Percentiles rank a stretch among this genome's conserved stretches.
phyloP scores from a whole-genome alignment of 2,113 vertebrate species.

The Procavia capensis region DNA sequence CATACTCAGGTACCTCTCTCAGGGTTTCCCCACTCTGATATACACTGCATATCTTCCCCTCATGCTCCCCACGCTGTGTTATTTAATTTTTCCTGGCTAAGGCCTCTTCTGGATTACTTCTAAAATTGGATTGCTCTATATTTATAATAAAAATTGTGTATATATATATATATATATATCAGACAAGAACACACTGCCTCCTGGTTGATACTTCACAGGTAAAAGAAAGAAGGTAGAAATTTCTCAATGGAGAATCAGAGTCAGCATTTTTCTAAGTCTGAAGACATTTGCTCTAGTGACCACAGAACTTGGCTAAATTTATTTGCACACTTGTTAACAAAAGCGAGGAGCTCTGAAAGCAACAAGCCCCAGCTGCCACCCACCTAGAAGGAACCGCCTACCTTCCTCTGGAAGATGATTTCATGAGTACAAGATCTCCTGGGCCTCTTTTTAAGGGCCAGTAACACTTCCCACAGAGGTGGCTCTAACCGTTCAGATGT shows the following conservation, averaged over 20 bases:
- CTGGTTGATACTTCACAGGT: neutral
- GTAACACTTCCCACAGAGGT: neutral
- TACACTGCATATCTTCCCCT: too few relatives aligned
- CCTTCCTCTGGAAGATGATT: neutral
- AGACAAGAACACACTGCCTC: neutral
- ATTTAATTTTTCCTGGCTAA: slow-evolving; percentile 61
- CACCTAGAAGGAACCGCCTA: neutral
- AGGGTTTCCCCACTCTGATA: neutral
- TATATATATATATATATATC: too few relatives aligned
- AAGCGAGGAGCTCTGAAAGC: neutral
- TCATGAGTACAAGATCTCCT: neutral
- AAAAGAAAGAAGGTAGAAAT: neutral
- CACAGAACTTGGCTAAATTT: neutral
- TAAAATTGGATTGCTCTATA: slow-evolving; percentile 52
- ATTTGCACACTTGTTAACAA: neutral
- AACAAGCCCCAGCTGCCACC: neutral
- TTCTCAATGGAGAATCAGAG: neutral
- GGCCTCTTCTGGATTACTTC: slow-evolving; percentile 50
- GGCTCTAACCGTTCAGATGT: neutral
- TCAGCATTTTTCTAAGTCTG: neutral
- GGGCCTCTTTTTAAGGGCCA: neutral
- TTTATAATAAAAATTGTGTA: slow-evolving; percentile 77
- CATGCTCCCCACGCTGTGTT: neutral
- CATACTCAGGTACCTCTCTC: slow-evolving; percentile 50
- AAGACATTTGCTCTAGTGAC: neutral